Conservation (phyloP, 2,113 vertebrate genomes). For the Pyxicephalus adspersus region DNA sequence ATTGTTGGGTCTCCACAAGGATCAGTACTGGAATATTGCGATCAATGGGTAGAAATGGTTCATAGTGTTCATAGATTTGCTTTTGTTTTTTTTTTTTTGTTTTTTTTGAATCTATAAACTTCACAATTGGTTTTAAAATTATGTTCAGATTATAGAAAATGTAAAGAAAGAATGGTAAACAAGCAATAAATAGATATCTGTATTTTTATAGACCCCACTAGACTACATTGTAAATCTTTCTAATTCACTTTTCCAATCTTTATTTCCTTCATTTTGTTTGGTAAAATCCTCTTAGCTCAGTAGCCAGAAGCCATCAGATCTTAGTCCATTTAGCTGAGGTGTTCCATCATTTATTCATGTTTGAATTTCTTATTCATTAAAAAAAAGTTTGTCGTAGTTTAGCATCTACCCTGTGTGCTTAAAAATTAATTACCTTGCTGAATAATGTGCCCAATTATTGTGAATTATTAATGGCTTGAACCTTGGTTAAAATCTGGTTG, state of each 20-base stretch:
- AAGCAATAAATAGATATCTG: too few species aligned
- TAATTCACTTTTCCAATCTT: not conserved
- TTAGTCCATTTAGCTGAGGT: conserved; percentile 9
- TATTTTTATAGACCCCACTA: too few species aligned
- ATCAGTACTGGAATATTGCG: too few species aligned
- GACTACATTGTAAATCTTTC: too few species aligned
- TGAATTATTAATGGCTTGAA: conserved; percentile 79
- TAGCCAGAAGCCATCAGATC: conserved; percentile 14
- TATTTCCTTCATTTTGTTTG: not conserved
- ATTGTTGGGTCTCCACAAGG: too few species aligned
- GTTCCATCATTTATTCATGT: conserved; percentile 54
- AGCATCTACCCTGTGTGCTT: conserved; percentile 66
- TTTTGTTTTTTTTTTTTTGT: too few species aligned
- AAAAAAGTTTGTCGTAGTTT: conserved; percentile 59
- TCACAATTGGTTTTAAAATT: too few species aligned
- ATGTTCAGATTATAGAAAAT: too few species aligned
- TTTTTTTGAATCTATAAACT: too few species aligned
- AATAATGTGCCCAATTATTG: conserved; percentile 77
- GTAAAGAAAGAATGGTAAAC: too few species aligned
- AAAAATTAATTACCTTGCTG: conserved; percentile 81
- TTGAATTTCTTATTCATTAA: conserved; percentile 61
- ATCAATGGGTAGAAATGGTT: too few species aligned
- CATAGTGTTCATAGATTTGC: too few species aligned
- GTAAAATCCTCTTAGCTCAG: not conserved
- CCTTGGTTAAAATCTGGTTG: conserved; percentile 69